phyloP scores from a whole-genome alignment of 2,888 invertebrate species.

The Galeruca laticollis region DNA sequence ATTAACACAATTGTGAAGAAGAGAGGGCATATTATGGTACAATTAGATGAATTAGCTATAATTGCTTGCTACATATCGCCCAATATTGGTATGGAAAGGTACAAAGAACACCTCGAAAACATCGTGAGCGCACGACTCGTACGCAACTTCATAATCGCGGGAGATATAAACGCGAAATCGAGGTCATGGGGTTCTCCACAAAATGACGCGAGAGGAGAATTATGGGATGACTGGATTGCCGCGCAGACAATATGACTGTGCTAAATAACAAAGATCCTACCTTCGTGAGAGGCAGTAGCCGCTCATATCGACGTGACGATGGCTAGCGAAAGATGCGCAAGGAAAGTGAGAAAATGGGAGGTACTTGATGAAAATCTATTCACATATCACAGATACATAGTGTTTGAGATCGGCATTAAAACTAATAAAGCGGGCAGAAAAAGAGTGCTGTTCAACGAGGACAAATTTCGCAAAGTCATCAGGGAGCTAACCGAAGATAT shows the following conservation, averaged over 20 bases:
- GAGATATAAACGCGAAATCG: slow-evolving; percentile 7
- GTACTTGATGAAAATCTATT: slow-evolving; percentile 2
- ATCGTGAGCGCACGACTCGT: background rate
- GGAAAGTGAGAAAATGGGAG: background rate
- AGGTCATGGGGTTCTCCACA: slow-evolving; percentile 5
- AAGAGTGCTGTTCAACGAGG: background rate
- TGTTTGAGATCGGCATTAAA: background rate
- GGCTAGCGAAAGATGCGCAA: background rate
- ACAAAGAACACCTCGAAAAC: background rate
- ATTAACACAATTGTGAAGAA: background rate
- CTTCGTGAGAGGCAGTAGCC: too few relatives aligned
- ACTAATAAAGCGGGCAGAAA: slow-evolving; percentile 2
- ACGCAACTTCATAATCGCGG: background rate
- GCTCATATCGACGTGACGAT: too few relatives aligned
- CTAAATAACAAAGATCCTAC: too few relatives aligned
- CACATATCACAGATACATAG: background rate
- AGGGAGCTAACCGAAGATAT: background rate
- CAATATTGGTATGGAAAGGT: background rate
- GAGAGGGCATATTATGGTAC: background rate
- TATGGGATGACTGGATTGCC: slow-evolving; percentile 3
- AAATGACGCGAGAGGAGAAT: background rate
- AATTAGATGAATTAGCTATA: too few relatives aligned
- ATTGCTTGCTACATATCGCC: too few relatives aligned
- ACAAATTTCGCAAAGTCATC: background rate
- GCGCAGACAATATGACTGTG: too few relatives aligned